phyloP scores from a whole-genome alignment of 2,113 vertebrate species.

The Pteropus alecto region DNA sequence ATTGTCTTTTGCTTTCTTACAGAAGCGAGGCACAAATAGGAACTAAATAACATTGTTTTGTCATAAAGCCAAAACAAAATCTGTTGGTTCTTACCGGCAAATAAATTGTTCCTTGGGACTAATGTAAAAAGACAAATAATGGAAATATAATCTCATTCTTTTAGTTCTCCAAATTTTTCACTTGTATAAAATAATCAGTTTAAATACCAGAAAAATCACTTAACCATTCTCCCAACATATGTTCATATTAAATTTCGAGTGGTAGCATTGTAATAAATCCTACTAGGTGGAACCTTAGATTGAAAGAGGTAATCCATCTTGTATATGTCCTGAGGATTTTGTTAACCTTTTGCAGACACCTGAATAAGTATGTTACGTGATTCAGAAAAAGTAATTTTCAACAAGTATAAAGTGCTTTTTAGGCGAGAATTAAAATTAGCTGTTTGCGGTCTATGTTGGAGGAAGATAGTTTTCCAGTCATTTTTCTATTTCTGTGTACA shows the following conservation, averaged over 20 bases:
- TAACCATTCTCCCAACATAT: neutral
- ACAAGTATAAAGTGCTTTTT: neutral
- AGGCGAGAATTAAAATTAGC: neutral
- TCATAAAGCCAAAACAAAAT: neutral
- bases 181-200: neutral
- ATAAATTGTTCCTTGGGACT: neutral
- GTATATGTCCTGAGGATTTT: neutral
- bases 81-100: neutral
- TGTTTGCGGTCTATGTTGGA: neutral
- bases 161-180: neutral
- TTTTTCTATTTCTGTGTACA: neutral
- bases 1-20: neutral
- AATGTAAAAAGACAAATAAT: neutral
- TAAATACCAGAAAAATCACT: neutral
- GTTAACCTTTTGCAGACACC: neutral
- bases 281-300: neutral
- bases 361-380: neutral
- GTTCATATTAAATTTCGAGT: neutral
- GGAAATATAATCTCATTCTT: neutral
- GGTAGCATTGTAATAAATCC: neutral
- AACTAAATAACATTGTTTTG: neutral
- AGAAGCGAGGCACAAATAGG: neutral
- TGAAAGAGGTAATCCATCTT: neutral
- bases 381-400: conserved; percentile 55
- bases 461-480: neutral